Conservation (phyloP, 2,797 vertebrate species). For the Diplodus puntazzo region DNA sequence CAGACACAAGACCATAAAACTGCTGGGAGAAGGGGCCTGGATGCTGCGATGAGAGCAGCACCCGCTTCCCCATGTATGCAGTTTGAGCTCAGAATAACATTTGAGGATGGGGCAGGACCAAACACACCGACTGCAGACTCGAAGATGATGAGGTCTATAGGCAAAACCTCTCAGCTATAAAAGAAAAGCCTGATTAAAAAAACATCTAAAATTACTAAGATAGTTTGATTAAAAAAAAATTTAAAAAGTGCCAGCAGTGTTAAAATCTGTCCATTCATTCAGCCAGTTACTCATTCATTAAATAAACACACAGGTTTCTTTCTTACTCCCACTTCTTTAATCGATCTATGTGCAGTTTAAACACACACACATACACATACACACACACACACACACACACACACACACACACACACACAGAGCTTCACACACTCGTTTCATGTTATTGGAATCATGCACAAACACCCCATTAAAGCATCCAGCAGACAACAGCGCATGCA, state of each 20-base stretch:
- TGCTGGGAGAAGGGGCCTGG: constrained; percentile 59
- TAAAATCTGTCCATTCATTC: background rate
- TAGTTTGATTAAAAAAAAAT: too few relatives aligned
- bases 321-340: background rate
- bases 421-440: background rate
- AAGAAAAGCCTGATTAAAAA: background rate
- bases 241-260: background rate
- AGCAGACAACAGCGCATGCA: constrained; percentile 5
- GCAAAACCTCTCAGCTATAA: background rate
- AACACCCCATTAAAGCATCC: background rate
- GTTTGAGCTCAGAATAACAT: constrained; percentile 58
- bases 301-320: background rate
- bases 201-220: background rate
- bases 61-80: constrained; percentile 57
- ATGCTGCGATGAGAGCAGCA: constrained; percentile 55
- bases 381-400: background rate
- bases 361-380: too few relatives aligned
- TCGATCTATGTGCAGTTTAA: background rate
- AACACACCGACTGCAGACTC: constrained; percentile 15
- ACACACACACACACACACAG: background rate
- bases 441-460: constrained; percentile 6
- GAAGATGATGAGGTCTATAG: background rate
- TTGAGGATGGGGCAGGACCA: constrained; percentile 38
- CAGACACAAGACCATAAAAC: constrained; percentile 73
- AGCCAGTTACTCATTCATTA: background rate